phyloP scores from a whole-genome alignment of 2,888 invertebrate genomes.

The Antitype chi region DNA sequence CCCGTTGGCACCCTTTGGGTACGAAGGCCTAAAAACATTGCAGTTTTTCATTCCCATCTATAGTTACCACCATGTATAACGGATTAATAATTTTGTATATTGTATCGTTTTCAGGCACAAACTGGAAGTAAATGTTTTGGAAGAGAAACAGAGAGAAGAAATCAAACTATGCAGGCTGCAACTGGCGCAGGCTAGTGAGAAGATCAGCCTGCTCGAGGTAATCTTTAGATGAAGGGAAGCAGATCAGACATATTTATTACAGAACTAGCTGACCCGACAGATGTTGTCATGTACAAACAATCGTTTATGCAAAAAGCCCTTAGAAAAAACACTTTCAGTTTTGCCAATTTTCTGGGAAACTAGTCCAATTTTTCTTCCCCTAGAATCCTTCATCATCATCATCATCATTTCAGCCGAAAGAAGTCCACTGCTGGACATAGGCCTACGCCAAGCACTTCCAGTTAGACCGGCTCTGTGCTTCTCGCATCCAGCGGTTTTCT shows the following conservation, averaged over 20 bases:
- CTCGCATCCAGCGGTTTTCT: too few relatives aligned
- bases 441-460: too few relatives aligned
- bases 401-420: too few relatives aligned
- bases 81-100: not conserved
- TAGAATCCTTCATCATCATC: not conserved
- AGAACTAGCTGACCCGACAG: not conserved
- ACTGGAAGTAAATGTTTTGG: slow-evolving; percentile 93
- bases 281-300: not conserved
- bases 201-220: slow-evolving; percentile 92
- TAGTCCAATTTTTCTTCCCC: not conserved
- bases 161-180: slow-evolving; percentile 93
- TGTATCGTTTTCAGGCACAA: slow-evolving; percentile 90
- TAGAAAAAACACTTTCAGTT: not conserved
- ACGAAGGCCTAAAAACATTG: not conserved
- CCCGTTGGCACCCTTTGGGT: not conserved
- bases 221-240: not conserved
- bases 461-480: too few relatives aligned
- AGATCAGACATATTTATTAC: not conserved
- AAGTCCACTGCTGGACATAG: too few relatives aligned
- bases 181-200: slow-evolving; percentile 92
- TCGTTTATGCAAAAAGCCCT: not conserved
- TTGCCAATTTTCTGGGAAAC: not conserved
- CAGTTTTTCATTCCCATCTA: not conserved
- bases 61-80: not conserved
- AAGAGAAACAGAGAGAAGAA: slow-evolving; percentile 95